Evolutionary conservation across 2,113 vertebrate species (phyloP), one percentile per base, ranked within the genome.

Genomic region (Procavia capensis): DNA sequence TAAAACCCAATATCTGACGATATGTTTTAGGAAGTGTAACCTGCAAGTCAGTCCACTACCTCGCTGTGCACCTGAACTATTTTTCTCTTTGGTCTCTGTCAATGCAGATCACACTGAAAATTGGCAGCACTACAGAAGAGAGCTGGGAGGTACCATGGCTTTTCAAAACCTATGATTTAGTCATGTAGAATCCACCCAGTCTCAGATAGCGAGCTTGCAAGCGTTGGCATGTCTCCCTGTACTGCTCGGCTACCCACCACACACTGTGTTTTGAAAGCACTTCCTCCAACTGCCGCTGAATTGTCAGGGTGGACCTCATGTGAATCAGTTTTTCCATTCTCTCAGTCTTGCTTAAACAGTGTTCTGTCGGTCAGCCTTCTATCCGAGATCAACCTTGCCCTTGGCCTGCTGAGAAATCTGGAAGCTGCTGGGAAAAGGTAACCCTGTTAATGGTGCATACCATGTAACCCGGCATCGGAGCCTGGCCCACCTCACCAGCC

Each of bases 251-350:
- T 97, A 98, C 90, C 96, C 97, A 97, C 94, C 74, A 36, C 61
- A 63, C 61, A 78, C 31, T 94, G 87, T 91, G 96, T 96, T 98
- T 95, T 83, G 86, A 93, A 97, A 98, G 80, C 20, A 22, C 93
- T 97, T 95, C 95, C 97, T 98, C 97, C 36, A 90, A 29, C 82
- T 79, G 75, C 82, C n/a, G 47, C 91, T 94, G 93, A 97, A 94
- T 88, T 95, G 96, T 97, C 93, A 97, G 93, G 92, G 88, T 85
- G 36, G 84, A 74, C 87, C 96, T 88, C 84, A 78, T 81, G 94
- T 41, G 74, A 75, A 72, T 98, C 97, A 98, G 59, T 84, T 92
- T 98, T 97, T 90, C 97, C 91, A 81, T 95, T 87, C 95, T 94
- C 95, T 96, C 94, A 96, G 70, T 92, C 88, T 57, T 93, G 88